Conservation (phyloP, 2,113 vertebrate genomes). For the Chaetodon auriga region DNA sequence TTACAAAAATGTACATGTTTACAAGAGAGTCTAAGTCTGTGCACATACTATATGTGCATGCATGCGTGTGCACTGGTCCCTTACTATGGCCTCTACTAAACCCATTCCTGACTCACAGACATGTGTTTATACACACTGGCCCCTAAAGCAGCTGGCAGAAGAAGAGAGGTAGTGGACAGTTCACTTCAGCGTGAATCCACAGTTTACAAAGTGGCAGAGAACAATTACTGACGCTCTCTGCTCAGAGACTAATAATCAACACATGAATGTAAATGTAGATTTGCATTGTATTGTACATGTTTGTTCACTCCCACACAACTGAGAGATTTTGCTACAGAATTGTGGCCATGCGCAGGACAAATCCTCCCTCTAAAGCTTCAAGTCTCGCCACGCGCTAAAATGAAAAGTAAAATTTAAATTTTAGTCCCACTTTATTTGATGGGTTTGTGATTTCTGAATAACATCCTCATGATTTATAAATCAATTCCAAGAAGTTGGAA, state of each 20-base stretch:
- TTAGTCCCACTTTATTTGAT: neutral
- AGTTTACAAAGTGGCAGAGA: slow-evolving; percentile 10
- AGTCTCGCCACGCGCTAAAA: neutral
- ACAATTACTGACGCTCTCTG: neutral
- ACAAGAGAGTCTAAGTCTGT: slow-evolving; percentile 54
- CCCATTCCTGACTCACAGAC: slow-evolving; percentile 13
- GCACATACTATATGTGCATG: slow-evolving; percentile 23
- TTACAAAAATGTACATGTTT: slow-evolving; percentile 64
- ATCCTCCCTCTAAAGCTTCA: neutral
- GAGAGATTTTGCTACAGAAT: neutral
- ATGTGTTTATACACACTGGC: neutral
- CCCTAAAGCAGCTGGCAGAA: slow-evolving; percentile 6
- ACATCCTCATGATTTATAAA: neutral
- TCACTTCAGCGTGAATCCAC: slow-evolving; percentile 12
- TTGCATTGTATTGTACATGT: neutral
- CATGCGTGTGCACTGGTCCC: slow-evolving; percentile 32
- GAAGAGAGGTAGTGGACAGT: slow-evolving; percentile 17
- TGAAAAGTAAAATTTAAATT: neutral
- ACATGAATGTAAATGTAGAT: slow-evolving; percentile 1
- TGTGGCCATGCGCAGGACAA: neutral
- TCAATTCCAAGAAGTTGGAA: neutral
- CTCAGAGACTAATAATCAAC: slow-evolving; percentile 12
- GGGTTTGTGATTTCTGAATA: neutral
- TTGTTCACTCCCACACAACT: neutral
- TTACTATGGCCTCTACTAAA: slow-evolving; percentile 14